Evolutionary conservation across 2,113 vertebrate species (phyloP), one percentile per base, ranked within the genome.

Genomic region (Tamias sibiricus): DNA sequence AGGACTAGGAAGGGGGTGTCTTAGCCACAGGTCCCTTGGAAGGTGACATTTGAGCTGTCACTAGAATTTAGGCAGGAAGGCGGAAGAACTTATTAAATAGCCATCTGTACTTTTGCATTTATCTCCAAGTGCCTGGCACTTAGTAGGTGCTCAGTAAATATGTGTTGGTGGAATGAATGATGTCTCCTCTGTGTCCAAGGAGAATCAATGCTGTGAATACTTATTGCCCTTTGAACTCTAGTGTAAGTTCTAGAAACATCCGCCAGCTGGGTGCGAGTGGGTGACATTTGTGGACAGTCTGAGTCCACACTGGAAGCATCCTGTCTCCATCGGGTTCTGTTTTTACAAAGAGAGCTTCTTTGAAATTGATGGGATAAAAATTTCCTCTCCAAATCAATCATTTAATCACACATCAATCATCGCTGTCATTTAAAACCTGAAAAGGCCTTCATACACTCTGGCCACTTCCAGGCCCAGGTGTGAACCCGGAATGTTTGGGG

Each of bases 381-480:
- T 93, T 94, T 90, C 79, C 47, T 66, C 49, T 66, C 69, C 66
- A 80, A 90, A 95, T 96, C 96, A 64, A 96, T 90, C 86, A 11
- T 90, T 97, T 93, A 96, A 97, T 97, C 96, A 44, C 9, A 1
- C 42, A 49, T 96, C 94, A 62, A 57, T 97, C 97, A 96, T 72
- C 75, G 0, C 69, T 2, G 93, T 90, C 96, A 96, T 92, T 93
- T 87, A 97, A 97, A 97, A 97, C 96, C 96, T 87, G 96, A 97
- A 96, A 96, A 76, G 3, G 7, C 96, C 85, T 93, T 75, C 64
- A 32, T 19, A n/a, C 19, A 42, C 49, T 66, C 59, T 3, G 69
- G 83, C 93, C 87, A n/a, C 69, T 94, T 96, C 95, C 95, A 40
- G 52, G 97, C 79, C 91, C 96, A 97, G 97, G 96, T 98, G 98